Evolutionary conservation across 2,797 vertebrate species (phyloP).

Genomic region (Tapirus indicus): DNA sequence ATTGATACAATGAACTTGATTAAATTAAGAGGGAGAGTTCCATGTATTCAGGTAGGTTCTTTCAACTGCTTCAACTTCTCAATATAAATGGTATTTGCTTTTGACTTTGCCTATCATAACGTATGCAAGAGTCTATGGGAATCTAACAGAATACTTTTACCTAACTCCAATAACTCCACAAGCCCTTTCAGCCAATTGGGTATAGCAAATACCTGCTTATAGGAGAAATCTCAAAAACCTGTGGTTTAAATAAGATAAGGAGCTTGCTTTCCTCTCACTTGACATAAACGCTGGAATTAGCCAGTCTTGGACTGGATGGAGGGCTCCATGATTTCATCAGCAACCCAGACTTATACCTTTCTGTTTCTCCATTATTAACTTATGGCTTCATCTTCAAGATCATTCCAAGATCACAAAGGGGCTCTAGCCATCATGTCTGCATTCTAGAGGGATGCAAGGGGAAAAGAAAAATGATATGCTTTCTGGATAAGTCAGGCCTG

Average conservation of each 20-base stretch:
- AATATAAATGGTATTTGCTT: neutral
- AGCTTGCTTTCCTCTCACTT: neutral
- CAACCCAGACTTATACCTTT: neutral
- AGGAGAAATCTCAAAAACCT: neutral
- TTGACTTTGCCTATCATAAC: neutral
- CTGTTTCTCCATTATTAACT: neutral
- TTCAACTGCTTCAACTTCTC: neutral
- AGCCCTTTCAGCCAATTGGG: neutral
- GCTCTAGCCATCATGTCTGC: neutral
- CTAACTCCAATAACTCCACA: neutral
- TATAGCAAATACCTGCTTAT: neutral
- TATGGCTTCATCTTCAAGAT: neutral
- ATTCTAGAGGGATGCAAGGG: neutral
- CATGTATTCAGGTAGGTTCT: neutral
- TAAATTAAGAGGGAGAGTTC: neutral
- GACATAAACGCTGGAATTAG: neutral
- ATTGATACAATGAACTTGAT: neutral
- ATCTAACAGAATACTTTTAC: neutral
- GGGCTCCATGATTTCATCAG: neutral
- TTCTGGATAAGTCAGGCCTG: neutral
- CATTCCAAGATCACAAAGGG: neutral
- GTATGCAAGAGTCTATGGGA: neutral
- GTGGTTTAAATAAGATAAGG: neutral
- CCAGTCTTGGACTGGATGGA: neutral
- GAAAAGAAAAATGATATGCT: neutral